phyloP scores from a whole-genome alignment of 2,888 invertebrate species.

The Saturnia japonica region DNA sequence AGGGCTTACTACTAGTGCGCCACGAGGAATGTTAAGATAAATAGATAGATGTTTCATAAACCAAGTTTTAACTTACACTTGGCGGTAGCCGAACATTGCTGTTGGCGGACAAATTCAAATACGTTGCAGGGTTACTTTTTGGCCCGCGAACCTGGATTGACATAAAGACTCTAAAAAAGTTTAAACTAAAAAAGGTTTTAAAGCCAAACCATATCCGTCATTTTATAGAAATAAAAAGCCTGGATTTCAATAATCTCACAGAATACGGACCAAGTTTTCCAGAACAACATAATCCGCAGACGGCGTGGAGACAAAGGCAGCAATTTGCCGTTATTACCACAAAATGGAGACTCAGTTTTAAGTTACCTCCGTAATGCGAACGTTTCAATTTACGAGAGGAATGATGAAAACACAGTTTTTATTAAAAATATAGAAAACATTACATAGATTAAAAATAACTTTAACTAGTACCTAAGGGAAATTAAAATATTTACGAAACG shows the following conservation, averaged over 20 bases:
- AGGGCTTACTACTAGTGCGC: too few species aligned
- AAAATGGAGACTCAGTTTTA: conserved; percentile 40
- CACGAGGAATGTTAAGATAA: too few species aligned
- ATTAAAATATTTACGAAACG: too few species aligned
- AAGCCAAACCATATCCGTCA: neutral
- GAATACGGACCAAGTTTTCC: conserved; percentile 16
- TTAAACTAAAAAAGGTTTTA: neutral
- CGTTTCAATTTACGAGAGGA: conserved; percentile 11
- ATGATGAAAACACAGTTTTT: conserved; percentile 6
- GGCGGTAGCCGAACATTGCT: too few species aligned
- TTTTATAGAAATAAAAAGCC: conserved; percentile 9
- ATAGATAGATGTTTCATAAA: too few species aligned
- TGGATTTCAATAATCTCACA: conserved; percentile 10
- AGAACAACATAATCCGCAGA: conserved; percentile 19
- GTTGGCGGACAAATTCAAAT: too few species aligned
- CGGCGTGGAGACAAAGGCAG: conserved; percentile 59
- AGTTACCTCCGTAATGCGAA: conserved; percentile 31
- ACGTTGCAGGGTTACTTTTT: too few species aligned
- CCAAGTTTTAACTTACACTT: too few species aligned
- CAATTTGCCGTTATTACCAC: conserved; percentile 69
- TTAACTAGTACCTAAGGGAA: too few species aligned
- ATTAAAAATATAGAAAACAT: conserved; percentile 4
- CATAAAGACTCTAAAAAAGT: neutral
- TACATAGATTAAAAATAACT: too few species aligned
- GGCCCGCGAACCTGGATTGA: too few species aligned